Conservation (phyloP, 2,888 invertebrate species). For the Sinentomon sp. region DNA sequence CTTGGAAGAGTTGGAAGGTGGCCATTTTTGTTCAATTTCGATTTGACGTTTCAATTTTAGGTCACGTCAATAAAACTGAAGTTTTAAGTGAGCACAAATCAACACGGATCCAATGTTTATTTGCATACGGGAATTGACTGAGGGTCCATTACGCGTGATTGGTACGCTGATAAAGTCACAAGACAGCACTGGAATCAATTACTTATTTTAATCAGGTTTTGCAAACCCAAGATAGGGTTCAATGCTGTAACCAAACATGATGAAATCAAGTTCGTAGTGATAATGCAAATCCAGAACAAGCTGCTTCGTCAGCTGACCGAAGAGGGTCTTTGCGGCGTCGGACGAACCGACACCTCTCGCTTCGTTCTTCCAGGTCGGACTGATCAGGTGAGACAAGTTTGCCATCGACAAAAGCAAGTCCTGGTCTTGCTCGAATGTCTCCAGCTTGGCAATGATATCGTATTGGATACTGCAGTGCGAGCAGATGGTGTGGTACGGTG, state of each 20-base stretch:
- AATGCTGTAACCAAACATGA: conserved; percentile 56
- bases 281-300: conserved; percentile 49
- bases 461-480: conserved; percentile 28
- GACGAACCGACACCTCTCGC: conserved; percentile 20
- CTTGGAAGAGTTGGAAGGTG: too few species aligned
- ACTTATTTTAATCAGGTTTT: too few species aligned
- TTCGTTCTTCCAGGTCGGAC: conserved; percentile 16
- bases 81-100: too few species aligned
- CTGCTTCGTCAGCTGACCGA: conserved; percentile 38
- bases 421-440: conserved; percentile 28
- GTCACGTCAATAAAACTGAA: too few species aligned
- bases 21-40: too few species aligned
- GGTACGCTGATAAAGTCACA: too few species aligned
- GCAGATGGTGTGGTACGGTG: conserved; percentile 27
- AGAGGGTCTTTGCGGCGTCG: conserved; percentile 40
- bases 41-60: too few species aligned
- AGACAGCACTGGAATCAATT: too few species aligned
- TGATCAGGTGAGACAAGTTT: conserved; percentile 16
- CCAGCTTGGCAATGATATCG: conserved; percentile 28
- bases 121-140: too few species aligned
- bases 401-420: too few species aligned
- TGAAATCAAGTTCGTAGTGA: conserved; percentile 61
- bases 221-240: conserved; percentile 29
- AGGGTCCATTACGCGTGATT: too few species aligned
- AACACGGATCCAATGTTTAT: too few species aligned